Evolutionary conservation across 2,113 vertebrate species (phyloP).

Genomic region (Brevimyrus niger): DNA sequence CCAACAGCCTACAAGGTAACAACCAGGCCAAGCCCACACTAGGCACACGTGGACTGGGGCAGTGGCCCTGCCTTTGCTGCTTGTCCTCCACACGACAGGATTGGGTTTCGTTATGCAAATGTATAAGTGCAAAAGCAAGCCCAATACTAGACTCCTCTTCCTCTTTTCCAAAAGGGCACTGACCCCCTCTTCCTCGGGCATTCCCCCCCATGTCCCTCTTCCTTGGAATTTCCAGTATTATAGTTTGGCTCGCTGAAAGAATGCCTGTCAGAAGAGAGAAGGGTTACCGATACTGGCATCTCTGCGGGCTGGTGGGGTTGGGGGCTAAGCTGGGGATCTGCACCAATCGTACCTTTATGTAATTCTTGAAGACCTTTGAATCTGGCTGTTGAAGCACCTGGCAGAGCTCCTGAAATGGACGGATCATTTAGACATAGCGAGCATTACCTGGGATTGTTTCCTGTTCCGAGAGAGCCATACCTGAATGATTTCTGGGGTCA

Average conservation of each 20-base stretch:
- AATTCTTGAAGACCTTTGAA: conserved; percentile 93
- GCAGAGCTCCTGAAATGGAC: conserved; percentile 74
- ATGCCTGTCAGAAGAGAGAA: conserved; percentile 61
- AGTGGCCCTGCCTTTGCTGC: conserved; percentile 6
- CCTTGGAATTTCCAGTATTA: conserved; percentile 52
- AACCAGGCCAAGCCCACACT: conserved; percentile 15
- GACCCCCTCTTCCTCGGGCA: conserved; percentile 21
- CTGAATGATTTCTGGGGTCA: conserved; percentile 90
- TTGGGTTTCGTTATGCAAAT: conserved; percentile 39
- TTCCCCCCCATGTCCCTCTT: conserved; percentile 27
- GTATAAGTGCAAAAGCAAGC: conserved; percentile 57
- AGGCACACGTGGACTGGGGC: conserved; percentile 36
- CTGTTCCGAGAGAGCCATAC: conserved; percentile 46
- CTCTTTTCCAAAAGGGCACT: conserved; percentile 23
- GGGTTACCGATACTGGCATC: background rate
- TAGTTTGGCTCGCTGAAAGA: conserved; percentile 91
- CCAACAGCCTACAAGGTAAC: background rate
- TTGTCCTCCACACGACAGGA: conserved; percentile 21
- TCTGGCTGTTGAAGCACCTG: conserved; percentile 94
- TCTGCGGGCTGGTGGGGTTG: too few species aligned
- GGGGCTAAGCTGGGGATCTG: background rate
- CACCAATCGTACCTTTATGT: conserved; percentile 78
- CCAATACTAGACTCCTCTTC: conserved; percentile 41
- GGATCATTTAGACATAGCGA: background rate
- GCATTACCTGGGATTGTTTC: background rate